phyloP scores from a whole-genome alignment of 2,113 vertebrate species.

The Sapayoa aenigma region DNA sequence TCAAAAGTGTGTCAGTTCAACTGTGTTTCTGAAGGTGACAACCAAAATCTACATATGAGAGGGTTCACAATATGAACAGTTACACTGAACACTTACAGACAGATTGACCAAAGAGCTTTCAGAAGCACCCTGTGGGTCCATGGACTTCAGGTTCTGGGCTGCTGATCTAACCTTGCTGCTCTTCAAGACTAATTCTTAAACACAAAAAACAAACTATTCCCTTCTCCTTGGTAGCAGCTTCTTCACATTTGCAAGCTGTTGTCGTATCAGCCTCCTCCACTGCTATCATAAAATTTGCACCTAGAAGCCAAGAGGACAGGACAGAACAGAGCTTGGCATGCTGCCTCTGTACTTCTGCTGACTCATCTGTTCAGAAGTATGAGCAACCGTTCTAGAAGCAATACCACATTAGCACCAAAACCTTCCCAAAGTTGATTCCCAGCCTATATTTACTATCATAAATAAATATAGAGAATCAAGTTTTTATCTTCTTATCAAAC shows the following conservation, averaged over 20 bases:
- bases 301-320: neutral
- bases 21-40: neutral
- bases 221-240: slow-evolving; percentile 3
- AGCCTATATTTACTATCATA: neutral
- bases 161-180: neutral
- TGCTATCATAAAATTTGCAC: neutral
- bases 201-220: neutral
- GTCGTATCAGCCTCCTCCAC: neutral
- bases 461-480: neutral
- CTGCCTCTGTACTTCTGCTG: neutral
- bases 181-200: slow-evolving; percentile 6
- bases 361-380: neutral
- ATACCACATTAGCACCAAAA: neutral
- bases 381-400: neutral
- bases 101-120: neutral
- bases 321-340: neutral
- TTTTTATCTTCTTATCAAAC: neutral
- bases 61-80: neutral
- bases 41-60: neutral
- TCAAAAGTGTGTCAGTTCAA: neutral
- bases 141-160: neutral
- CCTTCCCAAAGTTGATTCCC: neutral
- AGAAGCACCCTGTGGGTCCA: neutral
- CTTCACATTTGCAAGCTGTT: neutral
- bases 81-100: neutral